These are phyloP conservation scores for Triplophysa tibetana DNA, from an alignment of 2,113 vertebrate species.

Conservation along the genomic window DNA sequence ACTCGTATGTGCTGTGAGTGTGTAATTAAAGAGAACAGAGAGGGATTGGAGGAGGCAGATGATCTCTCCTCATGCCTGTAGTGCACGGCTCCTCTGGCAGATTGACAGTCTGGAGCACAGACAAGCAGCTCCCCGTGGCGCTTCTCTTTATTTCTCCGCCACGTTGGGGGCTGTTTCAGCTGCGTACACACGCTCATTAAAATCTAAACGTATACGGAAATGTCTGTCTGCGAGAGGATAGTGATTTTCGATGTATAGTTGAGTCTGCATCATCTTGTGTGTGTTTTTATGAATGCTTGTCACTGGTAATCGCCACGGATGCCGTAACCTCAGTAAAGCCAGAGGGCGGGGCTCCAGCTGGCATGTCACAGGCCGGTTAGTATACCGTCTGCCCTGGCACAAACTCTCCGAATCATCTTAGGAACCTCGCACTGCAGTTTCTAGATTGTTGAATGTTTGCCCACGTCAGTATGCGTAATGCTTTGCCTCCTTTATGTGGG, in stretches of 20 bases:
- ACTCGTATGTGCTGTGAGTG: slow-evolving; percentile 15
- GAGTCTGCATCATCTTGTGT: not conserved
- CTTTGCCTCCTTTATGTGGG: slow-evolving; percentile 15
- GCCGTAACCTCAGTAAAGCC: not conserved
- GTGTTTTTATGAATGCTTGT: slow-evolving; percentile 20
- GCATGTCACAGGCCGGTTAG: slow-evolving; percentile 30
- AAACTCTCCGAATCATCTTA: not conserved
- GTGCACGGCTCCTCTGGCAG: slow-evolving; percentile 37
- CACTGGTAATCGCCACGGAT: not conserved
- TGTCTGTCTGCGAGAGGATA: slow-evolving; percentile 23
- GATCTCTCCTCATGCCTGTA: slow-evolving; percentile 44
- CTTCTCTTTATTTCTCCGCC: slow-evolving; percentile 32
- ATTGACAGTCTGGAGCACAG: slow-evolving; percentile 44
- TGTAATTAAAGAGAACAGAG: slow-evolving; percentile 42
- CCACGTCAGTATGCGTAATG: slow-evolving; percentile 9
- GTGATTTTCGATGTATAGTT: slow-evolving; percentile 4
- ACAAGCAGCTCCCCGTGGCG: slow-evolving; percentile 37
- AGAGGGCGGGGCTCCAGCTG: slow-evolving; percentile 37
- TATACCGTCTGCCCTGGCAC: slow-evolving; percentile 8
- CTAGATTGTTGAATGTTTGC: slow-evolving; percentile 15
- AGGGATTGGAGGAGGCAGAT: slow-evolving; percentile 38
- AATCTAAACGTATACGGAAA: slow-evolving; percentile 29
- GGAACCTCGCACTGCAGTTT: not conserved
- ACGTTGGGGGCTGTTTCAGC: slow-evolving; percentile 21
- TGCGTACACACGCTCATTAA: slow-evolving; percentile 38